Evolutionary conservation across 2,113 vertebrate species (phyloP).

Genomic region (Parotia lawesii): DNA sequence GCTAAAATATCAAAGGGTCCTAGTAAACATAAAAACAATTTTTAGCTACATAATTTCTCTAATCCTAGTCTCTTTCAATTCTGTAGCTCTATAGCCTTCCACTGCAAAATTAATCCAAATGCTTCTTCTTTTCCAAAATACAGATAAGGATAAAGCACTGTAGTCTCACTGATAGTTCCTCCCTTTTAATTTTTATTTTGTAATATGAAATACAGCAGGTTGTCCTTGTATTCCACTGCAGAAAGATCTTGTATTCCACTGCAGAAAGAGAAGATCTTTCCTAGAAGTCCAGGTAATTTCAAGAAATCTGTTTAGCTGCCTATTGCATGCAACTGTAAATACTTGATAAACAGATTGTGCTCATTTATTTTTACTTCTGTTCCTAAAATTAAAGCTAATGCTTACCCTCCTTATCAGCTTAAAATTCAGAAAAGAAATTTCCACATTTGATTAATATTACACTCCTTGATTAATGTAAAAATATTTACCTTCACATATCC

Average conservation of each 20-base stretch:
- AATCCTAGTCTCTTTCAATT: neutral
- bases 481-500: constrained; percentile 51
- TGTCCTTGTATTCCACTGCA: neutral
- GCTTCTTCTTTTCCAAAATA: neutral
- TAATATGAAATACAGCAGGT: neutral
- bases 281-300: neutral
- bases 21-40: neutral
- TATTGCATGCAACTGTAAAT: neutral
- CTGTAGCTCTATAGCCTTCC: neutral
- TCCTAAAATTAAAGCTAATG: neutral
- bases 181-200: neutral
- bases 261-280: neutral
- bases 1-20: neutral
- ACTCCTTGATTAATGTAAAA: neutral
- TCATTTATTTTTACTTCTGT: neutral
- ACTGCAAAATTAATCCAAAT: neutral
- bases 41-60: neutral
- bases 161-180: neutral
- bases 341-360: neutral
- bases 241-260: neutral
- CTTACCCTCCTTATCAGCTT: neutral
- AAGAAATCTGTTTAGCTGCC: neutral
- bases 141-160: neutral
- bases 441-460: neutral
- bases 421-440: constrained; percentile 25